Evolutionary conservation across 2,113 vertebrate genomes (phyloP).

Genomic region (Heterotis niloticus): DNA sequence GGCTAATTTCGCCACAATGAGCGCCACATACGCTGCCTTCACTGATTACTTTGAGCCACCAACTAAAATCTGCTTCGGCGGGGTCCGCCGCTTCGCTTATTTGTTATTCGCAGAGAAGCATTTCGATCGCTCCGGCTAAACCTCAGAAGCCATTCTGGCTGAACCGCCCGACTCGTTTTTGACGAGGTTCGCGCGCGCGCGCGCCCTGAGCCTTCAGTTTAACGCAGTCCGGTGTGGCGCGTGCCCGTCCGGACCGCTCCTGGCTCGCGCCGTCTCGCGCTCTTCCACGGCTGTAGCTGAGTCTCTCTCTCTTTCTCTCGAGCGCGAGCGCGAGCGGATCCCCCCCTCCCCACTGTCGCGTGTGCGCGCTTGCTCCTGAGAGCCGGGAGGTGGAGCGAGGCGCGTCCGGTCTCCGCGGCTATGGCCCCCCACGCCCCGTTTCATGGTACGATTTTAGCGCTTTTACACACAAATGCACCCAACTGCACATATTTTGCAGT

Average conservation of each 20-base stretch:
- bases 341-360: too few relatives aligned
- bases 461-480: not conserved
- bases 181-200: too few relatives aligned
- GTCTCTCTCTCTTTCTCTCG: too few relatives aligned
- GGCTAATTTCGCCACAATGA: not conserved
- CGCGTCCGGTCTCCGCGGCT: not conserved
- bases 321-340: too few relatives aligned
- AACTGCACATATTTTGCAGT: not conserved
- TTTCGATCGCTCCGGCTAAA: not conserved
- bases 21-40: too few relatives aligned
- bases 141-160: too few relatives aligned
- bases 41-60: constrained; percentile 17
- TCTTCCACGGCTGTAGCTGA: too few relatives aligned
- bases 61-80: not conserved
- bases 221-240: too few relatives aligned
- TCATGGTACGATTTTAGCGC: constrained; percentile 2
- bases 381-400: constrained; percentile 15
- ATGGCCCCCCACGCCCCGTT: not conserved
- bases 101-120: constrained; percentile 6
- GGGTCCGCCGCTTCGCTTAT: not conserved
- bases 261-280: not conserved
- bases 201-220: too few relatives aligned
- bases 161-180: too few relatives aligned
- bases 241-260: not conserved
- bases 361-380: not conserved